A percentile compares a stretch with the other conserved stretches of the same genome.
Evolutionary conservation across 2,797 vertebrate species (phyloP).

Genomic region (Heterohyrax brucei): DNA sequence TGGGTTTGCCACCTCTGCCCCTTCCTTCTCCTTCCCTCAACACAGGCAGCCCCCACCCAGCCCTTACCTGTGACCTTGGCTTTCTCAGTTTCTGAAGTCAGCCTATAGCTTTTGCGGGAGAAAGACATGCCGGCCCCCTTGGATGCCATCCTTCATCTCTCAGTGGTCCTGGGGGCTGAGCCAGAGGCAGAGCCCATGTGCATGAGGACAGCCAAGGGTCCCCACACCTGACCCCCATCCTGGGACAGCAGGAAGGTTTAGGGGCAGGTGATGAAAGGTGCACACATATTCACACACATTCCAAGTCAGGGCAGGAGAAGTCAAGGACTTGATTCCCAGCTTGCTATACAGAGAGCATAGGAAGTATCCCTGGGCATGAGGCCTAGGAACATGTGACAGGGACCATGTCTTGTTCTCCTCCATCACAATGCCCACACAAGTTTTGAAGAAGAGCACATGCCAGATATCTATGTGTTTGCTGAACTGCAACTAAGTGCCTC

Average conservation of each 20-base stretch:
- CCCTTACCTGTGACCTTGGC: constrained; percentile 94
- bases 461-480: not conserved
- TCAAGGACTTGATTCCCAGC: not conserved
- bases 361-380: not conserved
- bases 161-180: constrained; percentile 77
- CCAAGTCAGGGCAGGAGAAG: not conserved
- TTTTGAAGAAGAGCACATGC: not conserved
- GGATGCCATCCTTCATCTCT: constrained; percentile 94
- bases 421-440: constrained; percentile 15
- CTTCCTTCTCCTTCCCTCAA: constrained; percentile 28
- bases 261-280: not conserved
- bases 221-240: constrained; percentile 16
- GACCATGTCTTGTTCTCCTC: not conserved
- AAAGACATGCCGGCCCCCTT: constrained; percentile 94
- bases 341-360: not conserved
- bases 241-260: not conserved
- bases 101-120: constrained; percentile 94
- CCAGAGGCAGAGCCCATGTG: constrained; percentile 62
- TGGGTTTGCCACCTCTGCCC: not conserved
- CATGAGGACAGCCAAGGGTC: not conserved
- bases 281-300: not conserved
- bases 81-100: constrained; percentile 95
- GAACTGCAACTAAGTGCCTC: constrained; percentile 37
- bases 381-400: not conserved
- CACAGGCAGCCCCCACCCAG: not conserved